Percentiles rank a stretch among this genome's conserved stretches.
Conservation (phyloP, 2,888 invertebrate species). For the Deilephila porcellus region DNA sequence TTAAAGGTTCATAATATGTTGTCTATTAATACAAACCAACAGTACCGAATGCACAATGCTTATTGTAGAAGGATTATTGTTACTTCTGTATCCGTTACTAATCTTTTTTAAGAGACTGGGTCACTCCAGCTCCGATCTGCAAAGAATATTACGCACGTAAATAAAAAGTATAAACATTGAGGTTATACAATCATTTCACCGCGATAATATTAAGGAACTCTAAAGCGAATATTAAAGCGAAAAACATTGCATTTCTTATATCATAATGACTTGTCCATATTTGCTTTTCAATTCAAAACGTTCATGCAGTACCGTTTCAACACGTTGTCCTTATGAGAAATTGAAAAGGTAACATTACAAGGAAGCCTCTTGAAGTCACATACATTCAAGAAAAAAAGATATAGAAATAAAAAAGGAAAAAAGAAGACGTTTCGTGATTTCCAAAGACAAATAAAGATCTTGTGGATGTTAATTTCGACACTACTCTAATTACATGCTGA, state of each 20-base stretch:
- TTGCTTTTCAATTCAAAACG: conserved; percentile 10
- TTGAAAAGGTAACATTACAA: background rate
- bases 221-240: background rate
- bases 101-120: too few species aligned
- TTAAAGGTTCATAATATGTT: too few species aligned
- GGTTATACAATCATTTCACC: background rate
- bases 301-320: background rate
- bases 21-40: too few species aligned
- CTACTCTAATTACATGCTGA: too few species aligned
- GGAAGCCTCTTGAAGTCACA: background rate
- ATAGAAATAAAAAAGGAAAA: too few species aligned
- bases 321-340: background rate
- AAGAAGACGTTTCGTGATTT: background rate
- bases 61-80: too few species aligned
- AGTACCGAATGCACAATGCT: too few species aligned
- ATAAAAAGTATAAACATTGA: background rate
- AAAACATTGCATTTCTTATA: conserved; percentile 12
- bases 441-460: background rate
- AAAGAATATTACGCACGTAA: too few species aligned
- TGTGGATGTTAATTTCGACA: background rate
- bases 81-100: too few species aligned
- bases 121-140: too few species aligned
- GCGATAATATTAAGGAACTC: background rate
- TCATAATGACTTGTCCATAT: conserved; percentile 26
- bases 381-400: too few species aligned